Evolutionary conservation across 1,140 invertebrate genomes (phyloP).

Genomic region (Ceratosolen solmsi): DNA sequence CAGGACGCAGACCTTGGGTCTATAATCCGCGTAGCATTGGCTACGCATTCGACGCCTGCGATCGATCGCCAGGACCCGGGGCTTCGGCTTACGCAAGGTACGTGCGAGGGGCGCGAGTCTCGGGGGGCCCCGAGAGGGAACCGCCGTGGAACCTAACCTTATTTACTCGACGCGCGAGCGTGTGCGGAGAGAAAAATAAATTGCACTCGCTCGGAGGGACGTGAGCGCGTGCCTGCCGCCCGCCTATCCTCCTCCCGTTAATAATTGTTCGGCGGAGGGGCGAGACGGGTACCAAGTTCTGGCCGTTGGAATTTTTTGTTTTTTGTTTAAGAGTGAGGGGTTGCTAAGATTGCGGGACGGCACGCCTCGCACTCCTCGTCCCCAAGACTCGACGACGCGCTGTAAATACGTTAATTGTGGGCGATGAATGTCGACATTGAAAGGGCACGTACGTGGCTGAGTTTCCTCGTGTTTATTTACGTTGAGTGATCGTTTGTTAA

Average conservation of each 20-base stretch:
- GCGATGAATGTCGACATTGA: not conserved
- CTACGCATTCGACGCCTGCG: not conserved
- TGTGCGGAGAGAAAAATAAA: constrained; percentile 7
- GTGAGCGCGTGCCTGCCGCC: not conserved
- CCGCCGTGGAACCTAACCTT: constrained; percentile 29
- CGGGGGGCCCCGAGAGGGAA: not conserved
- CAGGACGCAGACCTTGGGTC: too few relatives aligned
- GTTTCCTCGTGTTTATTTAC: constrained; percentile 12
- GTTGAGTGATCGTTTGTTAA: not conserved
- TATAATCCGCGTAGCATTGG: not conserved
- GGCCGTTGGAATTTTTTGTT: not conserved
- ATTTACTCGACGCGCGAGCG: not conserved
- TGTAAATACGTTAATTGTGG: not conserved
- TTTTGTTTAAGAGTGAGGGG: not conserved
- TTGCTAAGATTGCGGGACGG: not conserved
- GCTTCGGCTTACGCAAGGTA: constrained; percentile 12
- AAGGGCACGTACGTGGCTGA: not conserved
- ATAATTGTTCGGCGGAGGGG: not conserved
- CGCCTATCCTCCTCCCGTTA: too few relatives aligned
- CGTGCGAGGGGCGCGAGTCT: not conserved
- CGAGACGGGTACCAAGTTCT: not conserved
- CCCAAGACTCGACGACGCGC: too few relatives aligned
- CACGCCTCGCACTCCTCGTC: not conserved
- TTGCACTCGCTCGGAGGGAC: not conserved
- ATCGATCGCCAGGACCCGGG: constrained; percentile 32